Evolutionary conservation across 2,113 vertebrate genomes (phyloP).

Genomic region (Otus sunia): DNA sequence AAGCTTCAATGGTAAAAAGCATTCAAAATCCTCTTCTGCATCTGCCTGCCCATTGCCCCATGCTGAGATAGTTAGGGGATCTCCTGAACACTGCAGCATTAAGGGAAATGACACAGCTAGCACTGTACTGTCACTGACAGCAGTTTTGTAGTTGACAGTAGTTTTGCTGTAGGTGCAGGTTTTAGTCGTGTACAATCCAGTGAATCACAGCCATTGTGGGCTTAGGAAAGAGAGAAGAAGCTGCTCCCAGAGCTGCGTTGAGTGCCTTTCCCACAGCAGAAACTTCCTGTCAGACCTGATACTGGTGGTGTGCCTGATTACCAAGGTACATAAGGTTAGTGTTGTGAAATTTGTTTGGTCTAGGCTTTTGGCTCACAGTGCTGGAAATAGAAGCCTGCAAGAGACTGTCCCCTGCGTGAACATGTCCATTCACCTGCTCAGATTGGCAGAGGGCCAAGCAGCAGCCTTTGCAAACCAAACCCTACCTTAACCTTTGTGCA

Average conservation of each 20-base stretch:
- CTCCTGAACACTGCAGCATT: not conserved
- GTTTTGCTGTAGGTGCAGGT: not conserved
- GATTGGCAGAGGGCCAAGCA: not conserved
- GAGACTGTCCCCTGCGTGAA: not conserved
- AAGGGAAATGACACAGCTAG: not conserved
- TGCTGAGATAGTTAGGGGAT: not conserved
- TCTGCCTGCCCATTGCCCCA: rapidly evolving
- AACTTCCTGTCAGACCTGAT: not conserved
- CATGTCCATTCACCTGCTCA: not conserved
- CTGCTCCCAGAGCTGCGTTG: not conserved
- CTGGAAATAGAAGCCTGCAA: not conserved
- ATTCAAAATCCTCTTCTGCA: rapidly evolving
- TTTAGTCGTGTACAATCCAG: not conserved
- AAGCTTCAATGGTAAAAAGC: not conserved
- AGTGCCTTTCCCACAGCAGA: not conserved
- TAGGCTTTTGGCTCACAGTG: not conserved
- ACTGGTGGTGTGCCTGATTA: not conserved
- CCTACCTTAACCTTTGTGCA: not conserved
- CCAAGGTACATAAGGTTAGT: not conserved
- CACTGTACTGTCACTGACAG: not conserved
- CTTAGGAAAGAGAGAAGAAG: not conserved
- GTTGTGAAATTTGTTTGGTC: not conserved
- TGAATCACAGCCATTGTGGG: rapidly evolving
- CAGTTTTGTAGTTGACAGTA: not conserved
- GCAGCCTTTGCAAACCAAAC: not conserved